Percentiles rank a stretch among this genome's conserved stretches.
These are phyloP conservation scores for Apamea epomidion DNA, from an alignment of 2,888 invertebrate genomes.

Conservation along the genomic window DNA sequence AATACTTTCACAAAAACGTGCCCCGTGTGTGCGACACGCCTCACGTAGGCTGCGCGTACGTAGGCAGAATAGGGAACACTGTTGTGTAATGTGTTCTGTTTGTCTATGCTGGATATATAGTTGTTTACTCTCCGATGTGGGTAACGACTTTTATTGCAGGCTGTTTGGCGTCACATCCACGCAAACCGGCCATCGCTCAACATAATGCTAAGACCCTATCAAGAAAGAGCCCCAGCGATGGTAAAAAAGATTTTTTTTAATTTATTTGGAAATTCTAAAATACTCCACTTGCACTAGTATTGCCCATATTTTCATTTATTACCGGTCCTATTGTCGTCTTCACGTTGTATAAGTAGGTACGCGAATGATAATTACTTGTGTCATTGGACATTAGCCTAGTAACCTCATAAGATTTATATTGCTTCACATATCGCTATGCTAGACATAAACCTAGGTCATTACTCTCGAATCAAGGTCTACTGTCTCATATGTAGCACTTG, in stretches of 20 bases:
- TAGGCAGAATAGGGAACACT: constrained; percentile 26
- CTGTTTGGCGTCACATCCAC: neutral
- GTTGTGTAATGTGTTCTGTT: constrained; percentile 3
- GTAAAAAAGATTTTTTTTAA: neutral
- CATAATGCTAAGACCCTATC: too few relatives aligned
- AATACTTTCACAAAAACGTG: constrained; percentile 21
- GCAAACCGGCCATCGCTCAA: too few relatives aligned
- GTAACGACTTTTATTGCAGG: neutral
- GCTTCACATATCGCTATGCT: neutral
- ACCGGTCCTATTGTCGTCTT: neutral
- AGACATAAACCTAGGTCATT: constrained; percentile 5
- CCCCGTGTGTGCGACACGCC: constrained; percentile 34
- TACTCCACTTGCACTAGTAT: neutral
- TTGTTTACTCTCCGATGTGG: neutral
- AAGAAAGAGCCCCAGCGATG: too few relatives aligned
- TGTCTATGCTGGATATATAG: constrained; percentile 2
- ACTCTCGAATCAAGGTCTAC: constrained; percentile 9
- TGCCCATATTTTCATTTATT: neutral
- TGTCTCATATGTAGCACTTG: neutral
- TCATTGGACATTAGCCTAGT: neutral
- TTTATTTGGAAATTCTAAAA: too few relatives aligned
- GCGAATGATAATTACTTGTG: neutral
- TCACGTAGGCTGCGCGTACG: constrained; percentile 47
- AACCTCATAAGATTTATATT: neutral
- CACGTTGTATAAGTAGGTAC: neutral